Evolutionary conservation across 2,113 vertebrate species (phyloP), one percentile per base, ranked within the genome.

Genomic region (Origma solitaria): DNA sequence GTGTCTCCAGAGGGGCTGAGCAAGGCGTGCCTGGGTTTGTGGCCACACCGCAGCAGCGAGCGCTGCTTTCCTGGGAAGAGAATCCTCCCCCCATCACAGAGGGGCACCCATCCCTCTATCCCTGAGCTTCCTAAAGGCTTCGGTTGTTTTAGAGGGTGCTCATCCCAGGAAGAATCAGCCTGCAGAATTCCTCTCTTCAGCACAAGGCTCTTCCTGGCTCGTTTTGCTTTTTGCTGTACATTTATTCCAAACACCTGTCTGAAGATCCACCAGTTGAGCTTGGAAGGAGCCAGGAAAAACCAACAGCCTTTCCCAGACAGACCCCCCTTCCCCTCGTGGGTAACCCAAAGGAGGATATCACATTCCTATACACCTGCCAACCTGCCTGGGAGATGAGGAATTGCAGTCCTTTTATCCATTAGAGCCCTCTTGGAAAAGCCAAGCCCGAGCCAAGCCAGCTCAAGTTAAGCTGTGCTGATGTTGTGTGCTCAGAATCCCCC

Each of bases 391-490:
- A 77, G 68, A 70, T 13, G 35, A 80, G 38, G 58, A 66, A 58
- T 35, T 51, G 54, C 68, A 30, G 12, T 20, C 12, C 54, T 88
- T 69, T 65, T 4, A 35, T 62, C n/a, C 5, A 0, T 15, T 10
- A 44, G 22, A 49, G n/a, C 12, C 57, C 47, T 38, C 28, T 27
- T 24, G 17, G 33, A 71, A 78, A 50, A 83, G 54, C 64, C 58
- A 30, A 51, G 68, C 37, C 25, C 27, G 64, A 58, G 57, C 22
- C 4, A 12, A 76, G 22, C 49, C 66, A 9, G 53, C 1, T 2
- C 9, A 22, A 10, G 65, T n/a, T 33, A 10, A 6, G 23, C 38
- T 0, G 1, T 0, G 23, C 12, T 31, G 77, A 23, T 2, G 37
- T 17, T 70, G 37, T 17, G 28, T 50, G 65, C 10, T 64, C 45